phyloP scores from a whole-genome alignment of 2,888 invertebrate genomes.

The Drosophila tanythrix region DNA sequence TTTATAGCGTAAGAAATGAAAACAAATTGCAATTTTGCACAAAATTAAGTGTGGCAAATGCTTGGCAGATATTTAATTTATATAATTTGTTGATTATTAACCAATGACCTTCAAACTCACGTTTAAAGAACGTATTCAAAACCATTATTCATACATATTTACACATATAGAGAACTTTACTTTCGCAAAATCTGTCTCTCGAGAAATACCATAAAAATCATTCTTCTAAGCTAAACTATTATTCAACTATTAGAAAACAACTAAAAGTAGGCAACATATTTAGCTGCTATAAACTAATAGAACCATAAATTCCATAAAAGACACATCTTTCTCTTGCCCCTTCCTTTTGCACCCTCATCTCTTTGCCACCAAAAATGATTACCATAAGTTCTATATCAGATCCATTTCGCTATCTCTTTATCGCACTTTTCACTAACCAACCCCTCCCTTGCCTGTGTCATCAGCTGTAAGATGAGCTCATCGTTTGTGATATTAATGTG shows the following conservation, averaged over 20 bases:
- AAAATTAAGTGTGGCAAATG: background rate
- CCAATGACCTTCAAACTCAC: background rate
- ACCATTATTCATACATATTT: background rate
- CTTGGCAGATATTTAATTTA: background rate
- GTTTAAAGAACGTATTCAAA: background rate
- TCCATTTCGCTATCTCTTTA: background rate
- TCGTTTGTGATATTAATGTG: constrained; percentile 19
- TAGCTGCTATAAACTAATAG: background rate
- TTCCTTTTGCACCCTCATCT: background rate
- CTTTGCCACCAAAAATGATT: background rate
- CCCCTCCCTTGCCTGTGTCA: background rate
- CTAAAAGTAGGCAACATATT: constrained; percentile 44
- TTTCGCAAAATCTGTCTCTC: background rate
- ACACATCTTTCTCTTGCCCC: background rate
- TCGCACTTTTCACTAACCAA: background rate
- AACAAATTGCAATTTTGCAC: background rate
- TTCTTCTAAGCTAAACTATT: background rate
- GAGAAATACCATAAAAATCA: background rate
- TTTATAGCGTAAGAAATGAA: background rate
- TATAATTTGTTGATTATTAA: background rate
- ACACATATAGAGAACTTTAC: background rate
- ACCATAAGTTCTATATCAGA: background rate
- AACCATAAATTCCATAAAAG: constrained; percentile 4
- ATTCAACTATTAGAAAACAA: constrained; percentile 7
- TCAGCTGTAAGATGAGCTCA: constrained; percentile 37